These are phyloP conservation scores for Myanophis thanlyinensis DNA, from an alignment of 2,113 vertebrate species.

Conservation along the genomic window DNA sequence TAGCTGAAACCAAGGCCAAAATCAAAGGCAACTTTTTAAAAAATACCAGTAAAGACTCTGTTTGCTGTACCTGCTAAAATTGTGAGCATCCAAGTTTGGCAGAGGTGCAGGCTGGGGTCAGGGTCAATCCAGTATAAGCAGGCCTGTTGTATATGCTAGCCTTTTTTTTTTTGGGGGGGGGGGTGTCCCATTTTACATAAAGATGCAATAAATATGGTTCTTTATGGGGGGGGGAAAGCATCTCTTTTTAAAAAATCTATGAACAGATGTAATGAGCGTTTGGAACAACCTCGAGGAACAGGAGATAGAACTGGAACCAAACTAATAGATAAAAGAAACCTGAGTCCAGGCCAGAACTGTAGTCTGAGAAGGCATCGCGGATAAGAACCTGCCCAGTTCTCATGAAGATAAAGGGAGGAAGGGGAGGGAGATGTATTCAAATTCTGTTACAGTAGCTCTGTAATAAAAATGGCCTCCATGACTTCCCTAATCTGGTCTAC, in stretches of 20 bases:
- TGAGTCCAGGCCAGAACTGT: not conserved
- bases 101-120: not conserved
- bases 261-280: not conserved
- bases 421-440: not conserved
- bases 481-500: not conserved
- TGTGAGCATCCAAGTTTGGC: not conserved
- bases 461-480: not conserved
- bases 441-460: not conserved
- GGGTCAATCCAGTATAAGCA: not conserved
- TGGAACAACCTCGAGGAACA: not conserved
- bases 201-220: not conserved
- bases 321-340: not conserved
- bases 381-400: not conserved
- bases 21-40: not conserved
- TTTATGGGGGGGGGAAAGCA: not conserved
- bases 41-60: not conserved
- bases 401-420: not conserved
- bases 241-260: not conserved
- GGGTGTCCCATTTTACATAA: not conserved
- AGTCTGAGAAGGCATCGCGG: not conserved
- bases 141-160: not conserved
- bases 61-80: not conserved
- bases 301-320: not conserved
- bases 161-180: too few relatives aligned
- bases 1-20: not conserved